Evolutionary conservation across 2,797 vertebrate genomes (phyloP), one percentile per base, ranked within the genome.

Genomic region (Cichlasoma orientale): DNA sequence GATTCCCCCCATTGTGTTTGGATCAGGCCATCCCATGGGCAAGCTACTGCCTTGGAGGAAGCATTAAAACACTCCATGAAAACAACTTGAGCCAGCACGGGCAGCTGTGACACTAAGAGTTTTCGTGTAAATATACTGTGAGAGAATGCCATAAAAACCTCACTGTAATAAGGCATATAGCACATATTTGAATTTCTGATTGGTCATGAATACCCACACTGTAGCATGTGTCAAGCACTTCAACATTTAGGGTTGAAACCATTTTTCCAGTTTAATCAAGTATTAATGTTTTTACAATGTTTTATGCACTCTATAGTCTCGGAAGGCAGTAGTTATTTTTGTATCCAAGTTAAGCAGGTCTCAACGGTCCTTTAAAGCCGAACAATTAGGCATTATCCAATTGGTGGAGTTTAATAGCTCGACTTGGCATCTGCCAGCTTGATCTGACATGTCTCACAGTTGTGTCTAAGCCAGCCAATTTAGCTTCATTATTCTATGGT

Each of bases 1-100:
- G 89, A 93, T 78, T 75, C 82, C 74, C 63, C 44, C 76, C 85
- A 92, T 93, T 92, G 92, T 93, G 86, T 79, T 82, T 79, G 85
- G 90, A 92, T 91, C 91, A 85, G 44, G 74, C 82, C 89, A 77
- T 89, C 92, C 89, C 87, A 54, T 66, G 89, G 88, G 88, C 82
- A 31, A 78, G 80, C 79, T 54, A 18, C 78, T 86, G 86, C 89
- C 85, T 77, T 47, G 78, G 78, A 88, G 79, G 86, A 83, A 82
- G 82, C 50, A 61, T 84, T 79, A 86, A 89, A 91, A 87, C 78
- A 87, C 81, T 78, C 78, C 47, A 63, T 88, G 80, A 85, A 93
- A 89, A 84, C 86, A 72, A 77, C 83, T 87, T 69, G 66, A 87
- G 83, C 83, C 87, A 88, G 81, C 68, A 56, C 9, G 16, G 78